These are phyloP conservation scores for Trissonchulus sp. DNA, from an alignment of 2,888 invertebrate species.

Conservation along the genomic window DNA sequence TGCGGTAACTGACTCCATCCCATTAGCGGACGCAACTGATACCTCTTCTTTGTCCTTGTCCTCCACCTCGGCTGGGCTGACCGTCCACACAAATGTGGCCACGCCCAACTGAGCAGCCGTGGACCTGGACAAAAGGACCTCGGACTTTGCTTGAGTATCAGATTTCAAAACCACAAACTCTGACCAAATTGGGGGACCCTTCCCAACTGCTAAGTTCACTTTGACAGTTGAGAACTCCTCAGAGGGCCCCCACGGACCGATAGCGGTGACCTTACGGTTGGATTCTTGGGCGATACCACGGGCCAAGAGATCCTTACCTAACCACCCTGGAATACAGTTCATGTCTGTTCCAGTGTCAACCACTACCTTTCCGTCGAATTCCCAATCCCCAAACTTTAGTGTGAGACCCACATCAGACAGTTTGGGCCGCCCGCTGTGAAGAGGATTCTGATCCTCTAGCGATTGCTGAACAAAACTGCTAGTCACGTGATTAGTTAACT, in stretches of 20 bases:
- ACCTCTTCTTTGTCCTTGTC: background rate
- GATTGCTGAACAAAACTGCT: background rate
- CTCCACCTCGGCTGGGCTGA: background rate
- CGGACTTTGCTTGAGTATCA: background rate
- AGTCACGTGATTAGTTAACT: background rate
- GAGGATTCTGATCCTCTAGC: background rate
- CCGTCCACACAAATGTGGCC: background rate
- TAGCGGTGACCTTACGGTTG: background rate
- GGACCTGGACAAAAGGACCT: constrained; percentile 1
- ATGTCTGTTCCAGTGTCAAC: constrained; percentile 4
- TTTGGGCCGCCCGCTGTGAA: background rate
- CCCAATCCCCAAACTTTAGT: background rate
- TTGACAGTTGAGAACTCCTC: background rate
- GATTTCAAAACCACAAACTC: background rate
- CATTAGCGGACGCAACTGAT: background rate
- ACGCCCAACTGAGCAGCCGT: constrained; percentile 8
- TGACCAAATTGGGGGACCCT: background rate
- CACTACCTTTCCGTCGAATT: background rate
- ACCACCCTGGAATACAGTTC: background rate
- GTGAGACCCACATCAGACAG: background rate
- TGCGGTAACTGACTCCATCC: background rate
- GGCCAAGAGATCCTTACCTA: background rate
- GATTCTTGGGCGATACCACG: background rate
- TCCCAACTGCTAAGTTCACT: background rate
- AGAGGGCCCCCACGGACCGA: background rate